Evolutionary conservation across 2,888 invertebrate genomes (phyloP).

Genomic region (Parnassius mnemosyne): DNA sequence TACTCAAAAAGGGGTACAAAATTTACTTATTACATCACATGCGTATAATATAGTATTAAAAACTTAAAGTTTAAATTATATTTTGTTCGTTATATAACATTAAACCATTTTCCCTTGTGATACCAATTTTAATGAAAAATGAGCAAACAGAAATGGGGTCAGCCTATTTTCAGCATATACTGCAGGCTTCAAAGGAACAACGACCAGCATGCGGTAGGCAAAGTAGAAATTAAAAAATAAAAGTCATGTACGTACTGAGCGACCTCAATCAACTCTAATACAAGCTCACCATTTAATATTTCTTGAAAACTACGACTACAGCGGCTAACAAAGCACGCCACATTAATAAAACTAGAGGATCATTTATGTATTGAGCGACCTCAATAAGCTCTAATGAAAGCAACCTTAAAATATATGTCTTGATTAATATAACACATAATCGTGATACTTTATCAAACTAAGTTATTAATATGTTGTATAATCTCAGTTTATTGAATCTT

Average conservation of each 20-base stretch:
- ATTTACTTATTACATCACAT: no score
- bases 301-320: slow-evolving; percentile 8
- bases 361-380: slow-evolving; percentile 7
- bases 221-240: no score
- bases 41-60: no score
- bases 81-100: slow-evolving; percentile 9
- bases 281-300: no score
- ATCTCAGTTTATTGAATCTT: no score
- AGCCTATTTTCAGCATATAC: slow-evolving; percentile 15
- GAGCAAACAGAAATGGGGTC: slow-evolving; percentile 23
- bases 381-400: slow-evolving; percentile 15
- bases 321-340: slow-evolving; percentile 24
- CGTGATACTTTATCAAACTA: no score
- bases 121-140: slow-evolving; percentile 24
- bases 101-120: slow-evolving; percentile 13
- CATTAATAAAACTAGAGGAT: slow-evolving; percentile 22
- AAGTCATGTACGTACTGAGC: no score
- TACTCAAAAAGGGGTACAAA: no score
- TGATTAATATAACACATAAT: no score
- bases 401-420: no score
- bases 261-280: no score
- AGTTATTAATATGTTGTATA: no score
- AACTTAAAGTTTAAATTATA: slow-evolving; percentile 9
- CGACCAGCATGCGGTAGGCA: background rate
- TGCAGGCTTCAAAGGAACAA: slow-evolving; percentile 26